These are phyloP conservation scores for Amblyteles armatorius DNA, from an alignment of 2,888 invertebrate genomes.

Conservation along the genomic window DNA sequence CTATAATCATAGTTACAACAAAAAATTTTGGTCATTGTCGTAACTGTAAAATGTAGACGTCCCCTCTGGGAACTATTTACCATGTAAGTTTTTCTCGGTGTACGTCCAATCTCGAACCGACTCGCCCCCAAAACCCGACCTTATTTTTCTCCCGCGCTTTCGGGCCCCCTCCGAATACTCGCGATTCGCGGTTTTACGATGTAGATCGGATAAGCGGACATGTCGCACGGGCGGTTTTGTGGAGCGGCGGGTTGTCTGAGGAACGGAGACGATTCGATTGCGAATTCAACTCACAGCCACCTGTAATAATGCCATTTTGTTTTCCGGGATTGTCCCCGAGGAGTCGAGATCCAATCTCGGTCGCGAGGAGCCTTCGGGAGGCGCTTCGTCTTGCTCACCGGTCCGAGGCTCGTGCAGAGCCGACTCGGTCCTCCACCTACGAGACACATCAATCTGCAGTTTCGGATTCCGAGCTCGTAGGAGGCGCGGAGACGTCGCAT, in stretches of 20 bases:
- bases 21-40: no score
- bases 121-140: not conserved
- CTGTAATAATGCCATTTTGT: constrained; percentile 42
- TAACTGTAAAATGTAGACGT: no score
- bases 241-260: not conserved
- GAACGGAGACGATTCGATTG: constrained; percentile 31
- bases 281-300: constrained; percentile 51
- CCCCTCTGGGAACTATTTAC: no score
- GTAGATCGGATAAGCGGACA: not conserved
- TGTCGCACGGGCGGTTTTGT: not conserved
- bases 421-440: constrained; percentile 12
- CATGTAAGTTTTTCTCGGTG: no score
- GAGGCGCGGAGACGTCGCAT: not conserved
- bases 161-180: constrained; percentile 15
- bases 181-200: constrained; percentile 24
- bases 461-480: not conserved
- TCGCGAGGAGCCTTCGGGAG: not conserved
- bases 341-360: constrained; percentile 61
- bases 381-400: constrained; percentile 37
- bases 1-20: no score
- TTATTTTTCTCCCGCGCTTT: not conserved
- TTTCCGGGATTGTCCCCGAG: constrained; percentile 50
- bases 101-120: not conserved
- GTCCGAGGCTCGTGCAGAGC: not conserved
- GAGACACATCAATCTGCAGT: constrained; percentile 39